Evolutionary conservation across 1,140 invertebrate genomes (phyloP).

Genomic region (Camponotus floridanus): DNA sequence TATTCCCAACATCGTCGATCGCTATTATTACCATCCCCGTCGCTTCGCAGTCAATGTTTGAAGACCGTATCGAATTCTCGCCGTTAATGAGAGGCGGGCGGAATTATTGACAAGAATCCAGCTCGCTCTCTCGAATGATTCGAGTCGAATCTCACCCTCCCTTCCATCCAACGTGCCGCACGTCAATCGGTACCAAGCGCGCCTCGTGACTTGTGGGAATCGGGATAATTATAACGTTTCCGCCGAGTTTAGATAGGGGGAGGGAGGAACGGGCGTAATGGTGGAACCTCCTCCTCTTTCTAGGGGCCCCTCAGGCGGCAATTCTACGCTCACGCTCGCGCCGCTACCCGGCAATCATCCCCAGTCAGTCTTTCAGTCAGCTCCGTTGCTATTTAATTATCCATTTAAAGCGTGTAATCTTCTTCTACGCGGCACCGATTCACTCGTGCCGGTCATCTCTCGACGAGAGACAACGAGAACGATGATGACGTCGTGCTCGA

Average conservation of each 20-base stretch:
- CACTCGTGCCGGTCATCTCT: conserved; percentile 73
- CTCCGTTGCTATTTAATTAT: conserved; percentile 87
- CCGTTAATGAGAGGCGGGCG: conserved; percentile 64
- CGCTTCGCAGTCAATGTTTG: conserved; percentile 53
- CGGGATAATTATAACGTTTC: conserved; percentile 86
- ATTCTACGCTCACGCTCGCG: conserved; percentile 85
- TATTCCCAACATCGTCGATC: conserved; percentile 39
- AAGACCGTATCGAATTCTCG: conserved; percentile 63
- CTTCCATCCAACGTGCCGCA: conserved; percentile 57
- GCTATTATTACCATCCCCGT: conserved; percentile 49
- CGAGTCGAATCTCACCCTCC: conserved; percentile 11
- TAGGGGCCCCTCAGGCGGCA: conserved; percentile 82
- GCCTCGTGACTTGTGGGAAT: conserved; percentile 83
- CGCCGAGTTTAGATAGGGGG: conserved; percentile 82
- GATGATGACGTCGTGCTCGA: conserved; percentile 54
- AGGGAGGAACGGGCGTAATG: conserved; percentile 75
- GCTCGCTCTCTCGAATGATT: conserved; percentile 37
- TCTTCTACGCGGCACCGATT: conserved; percentile 80
- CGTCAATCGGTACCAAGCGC: conserved; percentile 71
- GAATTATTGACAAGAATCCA: conserved; percentile 64
- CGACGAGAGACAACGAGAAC: conserved; percentile 55
- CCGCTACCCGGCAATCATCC: conserved; percentile 86
- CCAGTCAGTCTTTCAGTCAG: conserved; percentile 86
- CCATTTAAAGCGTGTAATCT: conserved; percentile 87
- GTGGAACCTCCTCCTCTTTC: conserved; percentile 78